Evolutionary conservation across 2,113 vertebrate genomes (phyloP).

Genomic region (Rhinopomastus cyanomelas): DNA sequence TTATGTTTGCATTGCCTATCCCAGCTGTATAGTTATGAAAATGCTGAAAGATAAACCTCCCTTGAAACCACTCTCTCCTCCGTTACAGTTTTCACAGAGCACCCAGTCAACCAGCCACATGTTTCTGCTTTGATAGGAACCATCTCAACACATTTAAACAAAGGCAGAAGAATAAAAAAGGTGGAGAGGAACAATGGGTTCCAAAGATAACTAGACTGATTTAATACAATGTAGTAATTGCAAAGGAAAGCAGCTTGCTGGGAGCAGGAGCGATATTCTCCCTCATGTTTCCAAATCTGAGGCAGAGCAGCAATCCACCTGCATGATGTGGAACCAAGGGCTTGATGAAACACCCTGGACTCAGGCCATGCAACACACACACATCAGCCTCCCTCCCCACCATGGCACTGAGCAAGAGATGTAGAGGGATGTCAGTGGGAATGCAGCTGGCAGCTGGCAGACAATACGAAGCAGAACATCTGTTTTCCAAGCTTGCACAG

Average conservation of each 20-base stretch:
- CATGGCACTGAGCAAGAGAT: accelerated
- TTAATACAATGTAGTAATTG: background rate
- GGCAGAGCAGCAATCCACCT: slow-evolving; percentile 5
- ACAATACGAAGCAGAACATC: background rate
- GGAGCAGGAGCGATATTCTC: background rate
- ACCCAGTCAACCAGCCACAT: background rate
- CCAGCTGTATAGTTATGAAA: background rate
- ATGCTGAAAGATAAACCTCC: background rate
- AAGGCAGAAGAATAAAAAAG: background rate
- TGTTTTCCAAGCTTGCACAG: background rate
- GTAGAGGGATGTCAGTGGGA: background rate
- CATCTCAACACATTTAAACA: slow-evolving; percentile 40
- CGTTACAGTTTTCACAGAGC: background rate
- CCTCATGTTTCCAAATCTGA: background rate
- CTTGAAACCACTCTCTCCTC: background rate
- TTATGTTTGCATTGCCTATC: background rate
- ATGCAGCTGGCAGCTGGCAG: background rate
- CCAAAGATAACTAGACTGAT: slow-evolving; percentile 46
- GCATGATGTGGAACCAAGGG: background rate
- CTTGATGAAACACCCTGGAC: background rate
- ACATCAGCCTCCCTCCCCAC: background rate
- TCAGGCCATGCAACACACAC: background rate
- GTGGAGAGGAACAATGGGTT: background rate
- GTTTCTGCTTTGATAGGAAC: slow-evolving; percentile 25
- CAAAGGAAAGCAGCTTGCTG: slow-evolving; percentile 37